Percentiles rank a stretch among this genome's conserved stretches.
phyloP scores from a whole-genome alignment of 2,797 vertebrate species.

The Varecia variegata region DNA sequence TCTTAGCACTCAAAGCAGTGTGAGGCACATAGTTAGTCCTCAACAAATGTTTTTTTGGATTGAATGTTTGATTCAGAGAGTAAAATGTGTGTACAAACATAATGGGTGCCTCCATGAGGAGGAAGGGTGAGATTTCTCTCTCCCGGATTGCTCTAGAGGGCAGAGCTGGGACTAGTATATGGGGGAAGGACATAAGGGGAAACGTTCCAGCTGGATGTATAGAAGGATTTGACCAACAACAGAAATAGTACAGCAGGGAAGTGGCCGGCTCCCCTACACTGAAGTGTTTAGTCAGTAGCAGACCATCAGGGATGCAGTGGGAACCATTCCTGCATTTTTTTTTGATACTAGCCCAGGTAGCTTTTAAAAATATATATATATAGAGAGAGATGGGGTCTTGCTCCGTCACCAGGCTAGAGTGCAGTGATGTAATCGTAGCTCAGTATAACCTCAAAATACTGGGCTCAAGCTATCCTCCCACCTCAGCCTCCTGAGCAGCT shows the following conservation, averaged over 20 bases:
- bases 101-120: background rate
- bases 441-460: background rate
- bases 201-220: background rate
- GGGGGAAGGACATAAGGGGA: background rate
- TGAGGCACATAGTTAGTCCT: background rate
- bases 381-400: too few species aligned
- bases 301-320: background rate
- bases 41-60: constrained; percentile 4
- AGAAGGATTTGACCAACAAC: background rate
- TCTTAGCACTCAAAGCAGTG: background rate
- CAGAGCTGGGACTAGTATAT: background rate
- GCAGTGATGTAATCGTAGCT: background rate
- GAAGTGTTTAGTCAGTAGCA: background rate
- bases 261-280: background rate
- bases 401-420: background rate
- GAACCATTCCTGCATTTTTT: background rate
- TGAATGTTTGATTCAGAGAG: constrained; percentile 32
- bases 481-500: background rate
- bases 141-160: background rate
- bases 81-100: background rate
- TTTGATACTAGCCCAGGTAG: background rate
- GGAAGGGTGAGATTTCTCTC: background rate
- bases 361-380: background rate
- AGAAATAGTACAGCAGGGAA: background rate
- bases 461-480: background rate